phyloP scores from a whole-genome alignment of 2,113 vertebrate genomes.

The Lutjanus erythropterus region DNA sequence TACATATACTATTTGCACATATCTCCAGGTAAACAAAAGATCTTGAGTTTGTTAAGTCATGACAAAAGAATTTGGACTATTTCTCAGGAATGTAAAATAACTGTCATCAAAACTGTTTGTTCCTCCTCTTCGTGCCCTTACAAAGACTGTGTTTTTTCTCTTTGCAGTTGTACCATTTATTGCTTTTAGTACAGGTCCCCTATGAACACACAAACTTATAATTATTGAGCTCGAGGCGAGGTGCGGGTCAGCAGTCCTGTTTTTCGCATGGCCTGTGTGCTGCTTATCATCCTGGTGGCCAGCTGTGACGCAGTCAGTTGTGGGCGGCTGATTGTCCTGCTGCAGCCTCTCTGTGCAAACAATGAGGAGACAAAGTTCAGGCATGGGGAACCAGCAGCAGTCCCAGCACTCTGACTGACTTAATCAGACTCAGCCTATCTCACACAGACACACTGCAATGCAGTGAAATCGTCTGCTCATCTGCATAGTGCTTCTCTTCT shows the following conservation, averaged over 20 bases:
- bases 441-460: conserved; percentile 69
- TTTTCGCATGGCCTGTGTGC: conserved; percentile 51
- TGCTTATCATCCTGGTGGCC: conserved; percentile 48
- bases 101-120: conserved; percentile 5
- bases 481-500: conserved; percentile 55
- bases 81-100: conserved; percentile 35
- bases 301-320: conserved; percentile 53
- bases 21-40: not conserved
- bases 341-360: conserved; percentile 66
- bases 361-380: conserved; percentile 79
- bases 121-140: not conserved
- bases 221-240: conserved; percentile 12
- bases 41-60: conserved; percentile 8
- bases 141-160: not conserved
- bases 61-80: not conserved
- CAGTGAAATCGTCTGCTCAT: conserved; percentile 64
- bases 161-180: not conserved
- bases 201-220: conserved; percentile 15
- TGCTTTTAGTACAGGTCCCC: not conserved
- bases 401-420: conserved; percentile 54
- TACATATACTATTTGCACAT: not conserved
- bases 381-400: conserved; percentile 40
- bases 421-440: conserved; percentile 63
- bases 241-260: conserved; percentile 46
- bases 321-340: conserved; percentile 50